Conservation (phyloP, 2,113 vertebrate species). For the Suricata suricatta region DNA sequence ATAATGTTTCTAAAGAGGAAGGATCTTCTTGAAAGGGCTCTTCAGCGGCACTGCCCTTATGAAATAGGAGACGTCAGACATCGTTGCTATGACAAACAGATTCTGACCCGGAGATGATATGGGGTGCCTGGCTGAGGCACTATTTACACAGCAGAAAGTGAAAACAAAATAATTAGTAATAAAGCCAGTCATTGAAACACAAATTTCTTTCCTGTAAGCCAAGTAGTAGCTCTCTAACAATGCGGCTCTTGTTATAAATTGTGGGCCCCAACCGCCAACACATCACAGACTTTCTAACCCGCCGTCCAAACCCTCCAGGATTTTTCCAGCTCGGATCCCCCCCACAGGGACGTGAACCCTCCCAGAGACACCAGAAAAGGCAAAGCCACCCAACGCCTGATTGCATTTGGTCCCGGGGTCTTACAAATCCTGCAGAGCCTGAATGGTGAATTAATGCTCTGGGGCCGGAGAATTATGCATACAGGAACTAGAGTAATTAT, state of each 20-base stretch:
- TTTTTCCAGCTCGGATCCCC: neutral
- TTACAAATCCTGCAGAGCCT: neutral
- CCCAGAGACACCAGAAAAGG: neutral
- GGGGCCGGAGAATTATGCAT: neutral
- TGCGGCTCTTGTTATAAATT: neutral
- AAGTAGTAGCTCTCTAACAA: neutral
- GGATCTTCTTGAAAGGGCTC: neutral
- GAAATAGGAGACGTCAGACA: neutral
- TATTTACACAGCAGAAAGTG: neutral
- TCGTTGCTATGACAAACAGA: rapidly evolving
- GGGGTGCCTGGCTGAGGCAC: neutral
- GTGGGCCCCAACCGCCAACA: neutral
- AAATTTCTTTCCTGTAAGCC: neutral
- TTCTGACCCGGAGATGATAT: neutral
- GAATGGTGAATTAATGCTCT: neutral
- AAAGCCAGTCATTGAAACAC: neutral
- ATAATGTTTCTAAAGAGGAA: neutral
- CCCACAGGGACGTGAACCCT: neutral
- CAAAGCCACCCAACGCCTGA: neutral
- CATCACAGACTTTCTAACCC: neutral
- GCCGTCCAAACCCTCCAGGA: too few species aligned
- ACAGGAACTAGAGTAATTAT: conserved; percentile 48
- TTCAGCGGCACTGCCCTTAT: too few species aligned
- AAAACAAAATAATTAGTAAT: conserved; percentile 16
- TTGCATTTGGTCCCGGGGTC: neutral